Evolutionary conservation across 1,140 invertebrate genomes (phyloP).

Genomic region (Atopsyche davidsoni): DNA sequence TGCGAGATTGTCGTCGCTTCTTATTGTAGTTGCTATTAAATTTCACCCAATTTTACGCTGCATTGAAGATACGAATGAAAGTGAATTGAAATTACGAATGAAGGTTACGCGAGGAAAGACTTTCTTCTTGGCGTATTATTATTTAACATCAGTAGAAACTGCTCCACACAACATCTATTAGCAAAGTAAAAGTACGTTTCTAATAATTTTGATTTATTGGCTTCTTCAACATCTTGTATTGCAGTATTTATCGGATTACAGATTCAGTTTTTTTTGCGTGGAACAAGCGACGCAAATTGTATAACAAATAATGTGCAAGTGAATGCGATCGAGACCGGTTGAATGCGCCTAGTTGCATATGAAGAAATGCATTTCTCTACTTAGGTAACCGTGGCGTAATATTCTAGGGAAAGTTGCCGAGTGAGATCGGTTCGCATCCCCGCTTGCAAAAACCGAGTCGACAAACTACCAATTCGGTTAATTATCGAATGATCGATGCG

Average conservation of each 20-base stretch:
- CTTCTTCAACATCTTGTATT: not conserved
- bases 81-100: slow-evolving; percentile 27
- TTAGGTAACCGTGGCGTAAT: slow-evolving; percentile 20
- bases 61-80: slow-evolving; percentile 20
- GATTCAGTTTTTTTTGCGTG: too few relatives aligned
- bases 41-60: slow-evolving; percentile 16
- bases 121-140: slow-evolving; percentile 9
- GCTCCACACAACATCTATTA: not conserved
- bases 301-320: too few relatives aligned
- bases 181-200: too few relatives aligned
- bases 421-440: not conserved
- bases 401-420: slow-evolving; percentile 10
- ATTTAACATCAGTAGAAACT: not conserved
- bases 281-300: too few relatives aligned
- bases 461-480: too few relatives aligned
- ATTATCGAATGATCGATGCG: too few relatives aligned
- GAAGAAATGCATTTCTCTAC: slow-evolving; percentile 26
- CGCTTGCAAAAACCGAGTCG: not conserved
- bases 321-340: too few relatives aligned
- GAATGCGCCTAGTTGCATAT: slow-evolving; percentile 19
- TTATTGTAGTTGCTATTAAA: not conserved
- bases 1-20: not conserved
- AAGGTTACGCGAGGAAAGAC: slow-evolving; percentile 21
- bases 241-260: too few relatives aligned
- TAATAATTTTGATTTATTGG: not conserved